phyloP scores from a whole-genome alignment of 2,888 invertebrate genomes.

The Shargacucullia verbasci region DNA sequence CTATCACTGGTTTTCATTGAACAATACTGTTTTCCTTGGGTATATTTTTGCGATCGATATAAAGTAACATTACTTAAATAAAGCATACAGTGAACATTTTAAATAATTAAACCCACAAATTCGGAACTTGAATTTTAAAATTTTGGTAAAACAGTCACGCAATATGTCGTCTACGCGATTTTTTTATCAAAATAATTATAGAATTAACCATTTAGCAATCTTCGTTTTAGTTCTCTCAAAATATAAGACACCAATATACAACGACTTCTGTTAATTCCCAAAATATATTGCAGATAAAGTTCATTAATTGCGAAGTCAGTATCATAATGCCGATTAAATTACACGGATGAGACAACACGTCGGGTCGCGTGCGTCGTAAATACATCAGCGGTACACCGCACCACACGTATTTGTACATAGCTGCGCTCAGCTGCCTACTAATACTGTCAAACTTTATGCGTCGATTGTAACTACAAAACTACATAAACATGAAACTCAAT shows the following conservation, averaged over 20 bases:
- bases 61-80: too few species aligned
- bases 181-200: too few species aligned
- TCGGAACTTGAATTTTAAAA: too few species aligned
- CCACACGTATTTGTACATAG: constrained; percentile 42
- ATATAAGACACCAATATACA: neutral
- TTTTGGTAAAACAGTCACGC: too few species aligned
- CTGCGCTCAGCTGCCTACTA: constrained; percentile 36
- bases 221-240: constrained; percentile 10
- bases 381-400: constrained; percentile 77
- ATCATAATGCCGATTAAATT: constrained; percentile 80
- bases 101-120: too few species aligned
- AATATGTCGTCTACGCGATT: too few species aligned
- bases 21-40: too few species aligned
- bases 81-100: too few species aligned
- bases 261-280: constrained; percentile 9
- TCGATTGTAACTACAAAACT: constrained; percentile 15
- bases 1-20: too few species aligned
- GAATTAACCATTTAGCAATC: neutral
- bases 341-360: constrained; percentile 73
- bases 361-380: constrained; percentile 73
- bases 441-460: constrained; percentile 36
- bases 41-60: too few species aligned
- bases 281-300: constrained; percentile 57
- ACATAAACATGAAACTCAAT: neutral
- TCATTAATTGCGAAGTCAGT: constrained; percentile 72